Conservation (phyloP, 2,888 invertebrate genomes). For the Leptopterna dolabrata region DNA sequence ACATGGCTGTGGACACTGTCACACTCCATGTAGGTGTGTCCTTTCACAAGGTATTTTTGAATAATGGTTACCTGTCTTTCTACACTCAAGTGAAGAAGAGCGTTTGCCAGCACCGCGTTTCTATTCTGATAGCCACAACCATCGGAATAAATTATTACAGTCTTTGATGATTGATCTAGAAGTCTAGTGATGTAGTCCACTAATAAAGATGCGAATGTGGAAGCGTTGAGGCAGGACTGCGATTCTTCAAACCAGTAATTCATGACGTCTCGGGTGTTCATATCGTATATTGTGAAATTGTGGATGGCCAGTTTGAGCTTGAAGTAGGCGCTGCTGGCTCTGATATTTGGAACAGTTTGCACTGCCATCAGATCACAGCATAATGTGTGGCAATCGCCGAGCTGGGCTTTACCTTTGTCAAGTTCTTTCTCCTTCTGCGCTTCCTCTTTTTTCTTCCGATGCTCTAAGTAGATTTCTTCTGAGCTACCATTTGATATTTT, state of each 20-base stretch:
- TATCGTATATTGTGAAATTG: not conserved
- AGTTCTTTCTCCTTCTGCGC: constrained; percentile 26
- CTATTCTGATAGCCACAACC: not conserved
- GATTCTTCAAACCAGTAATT: not conserved
- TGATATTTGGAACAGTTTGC: not conserved
- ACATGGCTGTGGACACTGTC: not conserved
- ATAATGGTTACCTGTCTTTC: not conserved
- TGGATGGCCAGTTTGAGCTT: not conserved
- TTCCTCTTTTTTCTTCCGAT: constrained; percentile 14
- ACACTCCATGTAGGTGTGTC: constrained; percentile 10
- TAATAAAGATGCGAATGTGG: not conserved
- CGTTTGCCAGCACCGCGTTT: constrained; percentile 5
- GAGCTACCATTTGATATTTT: not conserved
- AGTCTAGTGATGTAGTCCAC: not conserved
- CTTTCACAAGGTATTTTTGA: constrained; percentile 8
- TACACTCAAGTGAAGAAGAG: not conserved
- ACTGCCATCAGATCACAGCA: constrained; percentile 50
- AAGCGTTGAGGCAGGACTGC: not conserved
- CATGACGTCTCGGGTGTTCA: not conserved
- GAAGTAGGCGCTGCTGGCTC: not conserved
- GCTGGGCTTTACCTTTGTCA: constrained; percentile 25
- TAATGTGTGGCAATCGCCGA: constrained; percentile 18
- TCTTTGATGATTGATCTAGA: not conserved
- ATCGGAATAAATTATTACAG: not conserved
- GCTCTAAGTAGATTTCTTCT: constrained; percentile 38